These are phyloP conservation scores for Panagrolaimus sp. DNA, from an alignment of 1,140 invertebrate genomes.

Conservation along the genomic window DNA sequence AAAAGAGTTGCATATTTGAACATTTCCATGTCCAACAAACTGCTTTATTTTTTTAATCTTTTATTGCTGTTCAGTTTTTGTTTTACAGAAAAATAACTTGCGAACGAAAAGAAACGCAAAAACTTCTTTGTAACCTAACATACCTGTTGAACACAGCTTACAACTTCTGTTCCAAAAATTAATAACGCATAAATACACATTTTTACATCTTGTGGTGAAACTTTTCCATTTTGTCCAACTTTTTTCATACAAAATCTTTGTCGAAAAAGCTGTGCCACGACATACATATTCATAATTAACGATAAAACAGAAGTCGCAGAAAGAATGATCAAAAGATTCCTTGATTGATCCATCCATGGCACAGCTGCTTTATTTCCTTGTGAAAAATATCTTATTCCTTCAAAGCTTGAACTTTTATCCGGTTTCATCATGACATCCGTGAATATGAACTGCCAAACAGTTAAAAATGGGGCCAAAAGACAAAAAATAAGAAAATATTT, in stretches of 20 bases:
- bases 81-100: too few species aligned
- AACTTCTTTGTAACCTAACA: background rate
- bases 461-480: background rate
- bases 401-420: background rate
- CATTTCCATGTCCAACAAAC: too few species aligned
- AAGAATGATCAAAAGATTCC: background rate
- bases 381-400: background rate
- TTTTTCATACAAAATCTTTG: too few species aligned
- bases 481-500: background rate
- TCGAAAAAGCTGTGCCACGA: too few species aligned
- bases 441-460: background rate
- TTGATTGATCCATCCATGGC: background rate
- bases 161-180: background rate
- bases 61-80: too few species aligned
- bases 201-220: background rate
- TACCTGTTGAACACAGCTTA: background rate
- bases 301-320: background rate
- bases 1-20: too few species aligned
- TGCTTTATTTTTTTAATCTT: too few species aligned
- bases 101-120: background rate
- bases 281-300: background rate
- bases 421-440: background rate
- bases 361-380: background rate
- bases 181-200: background rate
- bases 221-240: too few species aligned